Percentiles rank a stretch among this genome's conserved stretches.
Conservation (phyloP, 2,113 vertebrate species). For the Oreochromis niloticus region DNA sequence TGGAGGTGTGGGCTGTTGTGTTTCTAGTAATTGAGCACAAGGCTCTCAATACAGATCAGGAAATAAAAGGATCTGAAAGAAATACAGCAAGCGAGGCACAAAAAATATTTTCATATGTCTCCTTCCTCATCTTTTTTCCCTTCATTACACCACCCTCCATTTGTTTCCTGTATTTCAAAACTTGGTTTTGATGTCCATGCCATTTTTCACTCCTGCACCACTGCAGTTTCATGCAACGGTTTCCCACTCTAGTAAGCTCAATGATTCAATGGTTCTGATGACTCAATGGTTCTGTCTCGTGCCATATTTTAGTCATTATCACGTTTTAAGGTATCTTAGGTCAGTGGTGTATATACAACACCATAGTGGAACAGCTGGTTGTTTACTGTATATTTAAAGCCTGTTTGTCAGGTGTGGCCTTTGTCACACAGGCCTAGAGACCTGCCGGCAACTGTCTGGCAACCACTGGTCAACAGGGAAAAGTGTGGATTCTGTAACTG, state of each 20-base stretch:
- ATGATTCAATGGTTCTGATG: not conserved
- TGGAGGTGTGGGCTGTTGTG: constrained; percentile 42
- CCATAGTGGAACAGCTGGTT: not conserved
- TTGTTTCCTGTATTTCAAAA: not conserved
- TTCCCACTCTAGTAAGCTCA: not conserved
- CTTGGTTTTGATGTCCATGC: not conserved
- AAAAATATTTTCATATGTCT: constrained; percentile 47
- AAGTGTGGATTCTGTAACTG: not conserved
- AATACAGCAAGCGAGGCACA: constrained; percentile 42
- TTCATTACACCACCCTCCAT: constrained; percentile 7
- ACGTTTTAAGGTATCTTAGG: not conserved
- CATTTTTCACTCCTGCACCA: not conserved
- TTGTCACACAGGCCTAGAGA: not conserved
- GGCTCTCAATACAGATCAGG: constrained; percentile 50
- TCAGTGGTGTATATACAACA: not conserved
- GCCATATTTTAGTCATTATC: not conserved
- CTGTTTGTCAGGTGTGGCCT: not conserved
- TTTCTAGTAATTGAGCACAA: constrained; percentile 76
- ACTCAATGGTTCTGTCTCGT: not conserved
- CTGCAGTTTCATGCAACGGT: not conserved
- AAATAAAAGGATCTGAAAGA: constrained; percentile 58
- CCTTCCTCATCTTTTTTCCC: not conserved
- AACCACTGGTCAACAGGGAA: not conserved
- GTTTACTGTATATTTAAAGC: not conserved
- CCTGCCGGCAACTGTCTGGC: not conserved